Percentiles rank a stretch among this genome's conserved stretches.
phyloP scores from a whole-genome alignment of 2,797 vertebrate species.

The Hapalemur alaotrensis region DNA sequence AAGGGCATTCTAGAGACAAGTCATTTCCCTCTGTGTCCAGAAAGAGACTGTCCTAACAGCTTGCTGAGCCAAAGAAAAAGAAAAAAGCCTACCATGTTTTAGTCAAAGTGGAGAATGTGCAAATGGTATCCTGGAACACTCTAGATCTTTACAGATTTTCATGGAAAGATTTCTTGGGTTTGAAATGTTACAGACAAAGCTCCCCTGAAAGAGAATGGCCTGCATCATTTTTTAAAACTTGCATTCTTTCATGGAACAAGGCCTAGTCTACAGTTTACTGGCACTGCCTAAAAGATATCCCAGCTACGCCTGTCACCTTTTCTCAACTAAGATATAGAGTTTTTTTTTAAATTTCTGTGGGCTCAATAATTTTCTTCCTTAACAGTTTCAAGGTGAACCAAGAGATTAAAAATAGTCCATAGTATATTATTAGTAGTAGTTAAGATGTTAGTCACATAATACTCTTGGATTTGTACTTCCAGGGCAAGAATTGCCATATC shows the following conservation, averaged over 20 bases:
- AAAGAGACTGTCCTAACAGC: background rate
- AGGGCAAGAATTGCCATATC: background rate
- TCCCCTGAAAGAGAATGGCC: background rate
- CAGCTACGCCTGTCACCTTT: background rate
- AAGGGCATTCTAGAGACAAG: background rate
- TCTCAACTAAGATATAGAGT: background rate
- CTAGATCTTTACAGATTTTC: background rate
- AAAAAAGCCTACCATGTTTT: background rate
- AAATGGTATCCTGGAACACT: background rate
- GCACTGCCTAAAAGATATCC: background rate
- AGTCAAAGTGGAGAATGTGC: background rate
- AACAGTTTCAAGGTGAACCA: conserved; percentile 47
- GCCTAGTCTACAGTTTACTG: background rate
- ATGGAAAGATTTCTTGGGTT: background rate
- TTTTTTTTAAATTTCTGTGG: background rate
- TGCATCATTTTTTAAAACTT: background rate
- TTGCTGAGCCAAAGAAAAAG: background rate
- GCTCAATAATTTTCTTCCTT: conserved; percentile 21
- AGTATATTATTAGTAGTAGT: conserved; percentile 16
- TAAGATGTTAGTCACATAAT: conserved; percentile 37
- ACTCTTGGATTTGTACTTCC: background rate
- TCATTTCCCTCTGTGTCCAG: background rate
- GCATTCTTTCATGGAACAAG: background rate
- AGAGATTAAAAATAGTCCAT: conserved; percentile 46
- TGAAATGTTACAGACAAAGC: background rate